These are phyloP conservation scores for Rissa tridactyla DNA, from an alignment of 2,113 vertebrate species.

Conservation along the genomic window DNA sequence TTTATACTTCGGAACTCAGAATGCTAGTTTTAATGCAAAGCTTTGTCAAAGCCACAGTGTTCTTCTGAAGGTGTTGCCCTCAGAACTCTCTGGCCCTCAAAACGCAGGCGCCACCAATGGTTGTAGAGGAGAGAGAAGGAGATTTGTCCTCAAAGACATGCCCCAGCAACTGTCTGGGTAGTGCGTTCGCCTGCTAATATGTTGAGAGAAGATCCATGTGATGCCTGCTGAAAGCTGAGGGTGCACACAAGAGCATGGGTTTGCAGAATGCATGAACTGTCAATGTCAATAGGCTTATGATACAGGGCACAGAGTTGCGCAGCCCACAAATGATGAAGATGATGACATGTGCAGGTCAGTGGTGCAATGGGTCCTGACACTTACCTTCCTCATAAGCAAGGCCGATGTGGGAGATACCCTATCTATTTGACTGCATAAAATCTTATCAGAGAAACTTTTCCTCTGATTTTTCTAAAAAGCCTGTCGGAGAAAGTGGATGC, in stretches of 20 bases:
- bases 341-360: neutral
- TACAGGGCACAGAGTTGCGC: fast-evolving
- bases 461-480: neutral
- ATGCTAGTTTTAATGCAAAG: neutral
- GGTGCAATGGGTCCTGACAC: neutral
- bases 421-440: neutral
- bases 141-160: neutral
- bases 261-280: neutral
- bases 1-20: neutral
- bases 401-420: neutral
- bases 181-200: neutral
- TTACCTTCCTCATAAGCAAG: neutral
- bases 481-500: neutral
- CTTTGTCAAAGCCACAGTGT: neutral
- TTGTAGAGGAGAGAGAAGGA: neutral
- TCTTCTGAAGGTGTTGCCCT: neutral
- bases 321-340: neutral
- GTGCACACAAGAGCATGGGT: fast-evolving
- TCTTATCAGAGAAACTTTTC: neutral
- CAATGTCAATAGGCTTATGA: neutral
- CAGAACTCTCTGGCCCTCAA: neutral
- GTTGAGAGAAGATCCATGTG: fast-evolving
- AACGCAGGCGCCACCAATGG: neutral
- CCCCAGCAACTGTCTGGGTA: fast-evolving
- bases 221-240: neutral